A percentile compares a stretch with the other conserved stretches of the same genome.
phyloP scores from a whole-genome alignment of 2,888 invertebrate genomes.

The Tetheella fluctuosa region DNA sequence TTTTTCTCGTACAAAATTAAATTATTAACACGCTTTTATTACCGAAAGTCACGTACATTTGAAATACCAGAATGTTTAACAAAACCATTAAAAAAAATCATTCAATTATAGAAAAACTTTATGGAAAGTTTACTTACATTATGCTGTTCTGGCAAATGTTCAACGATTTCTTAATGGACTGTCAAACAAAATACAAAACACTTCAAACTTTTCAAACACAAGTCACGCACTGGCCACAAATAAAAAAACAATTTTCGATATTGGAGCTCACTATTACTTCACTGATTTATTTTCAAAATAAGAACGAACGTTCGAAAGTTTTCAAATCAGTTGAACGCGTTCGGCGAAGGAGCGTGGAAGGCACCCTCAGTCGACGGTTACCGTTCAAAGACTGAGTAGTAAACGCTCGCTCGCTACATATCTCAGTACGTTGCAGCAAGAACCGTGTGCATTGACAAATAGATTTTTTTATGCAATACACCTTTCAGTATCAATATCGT shows the following conservation, averaged over 20 bases:
- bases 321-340: constrained; percentile 11
- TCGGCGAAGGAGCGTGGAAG: constrained; percentile 21
- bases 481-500: not conserved
- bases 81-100: not conserved
- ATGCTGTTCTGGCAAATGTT: constrained; percentile 32
- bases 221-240: constrained; percentile 17
- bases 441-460: not conserved
- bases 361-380: constrained; percentile 33
- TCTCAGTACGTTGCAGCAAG: constrained; percentile 30
- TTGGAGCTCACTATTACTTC: not conserved
- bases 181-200: constrained; percentile 23
- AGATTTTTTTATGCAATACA: not conserved
- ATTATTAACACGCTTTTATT: not conserved
- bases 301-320: constrained; percentile 1
- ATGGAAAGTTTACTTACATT: constrained; percentile 6
- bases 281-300: not conserved
- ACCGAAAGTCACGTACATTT: not conserved
- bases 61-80: not conserved
- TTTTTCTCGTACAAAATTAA: not conserved
- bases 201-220: constrained; percentile 18
- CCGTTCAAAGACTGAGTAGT: constrained; percentile 32
- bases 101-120: not conserved
- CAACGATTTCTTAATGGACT: constrained; percentile 44
- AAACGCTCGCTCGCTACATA: constrained; percentile 15
- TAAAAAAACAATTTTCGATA: not conserved